Conservation (phyloP, 53 echinoderm and acorn worm species). For the Echinarachnius parma region DNA sequence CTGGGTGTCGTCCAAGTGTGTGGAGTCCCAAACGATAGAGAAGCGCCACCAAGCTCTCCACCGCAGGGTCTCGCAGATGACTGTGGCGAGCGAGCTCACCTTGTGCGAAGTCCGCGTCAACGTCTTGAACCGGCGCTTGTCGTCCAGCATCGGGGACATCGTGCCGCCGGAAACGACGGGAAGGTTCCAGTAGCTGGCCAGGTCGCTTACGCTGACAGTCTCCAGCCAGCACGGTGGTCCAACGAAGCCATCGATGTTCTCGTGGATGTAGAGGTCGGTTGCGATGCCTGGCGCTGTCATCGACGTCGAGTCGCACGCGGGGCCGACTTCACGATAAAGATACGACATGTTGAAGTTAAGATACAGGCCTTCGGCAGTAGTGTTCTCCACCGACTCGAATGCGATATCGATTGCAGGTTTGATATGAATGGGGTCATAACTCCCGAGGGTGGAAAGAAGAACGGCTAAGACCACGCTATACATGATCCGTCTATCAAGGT, state of each 20-base stretch:
- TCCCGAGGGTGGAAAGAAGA: too few relatives aligned
- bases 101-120: constrained; percentile 29
- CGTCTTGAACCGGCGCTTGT: background rate
- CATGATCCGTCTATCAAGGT: background rate
- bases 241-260: constrained; percentile 30
- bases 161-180: constrained; percentile 38
- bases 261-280: constrained; percentile 18
- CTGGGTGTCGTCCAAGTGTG: too few relatives aligned
- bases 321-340: constrained; percentile 34
- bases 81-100: background rate
- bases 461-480: too few relatives aligned
- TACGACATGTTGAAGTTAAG: constrained; percentile 46
- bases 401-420: constrained; percentile 72
- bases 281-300: constrained; percentile 47
- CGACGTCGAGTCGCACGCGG: constrained; percentile 23
- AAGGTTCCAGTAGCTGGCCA: constrained; percentile 59
- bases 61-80: background rate
- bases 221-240: constrained; percentile 58
- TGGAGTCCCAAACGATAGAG: too few relatives aligned
- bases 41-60: constrained; percentile 16
- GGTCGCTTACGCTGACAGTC: constrained; percentile 31
- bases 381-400: constrained; percentile 29
- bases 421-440: constrained; percentile 16
- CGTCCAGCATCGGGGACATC: constrained; percentile 1
- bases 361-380: constrained; percentile 33